phyloP scores from a whole-genome alignment of 2,797 vertebrate species.

The Neoniphon sammara region DNA sequence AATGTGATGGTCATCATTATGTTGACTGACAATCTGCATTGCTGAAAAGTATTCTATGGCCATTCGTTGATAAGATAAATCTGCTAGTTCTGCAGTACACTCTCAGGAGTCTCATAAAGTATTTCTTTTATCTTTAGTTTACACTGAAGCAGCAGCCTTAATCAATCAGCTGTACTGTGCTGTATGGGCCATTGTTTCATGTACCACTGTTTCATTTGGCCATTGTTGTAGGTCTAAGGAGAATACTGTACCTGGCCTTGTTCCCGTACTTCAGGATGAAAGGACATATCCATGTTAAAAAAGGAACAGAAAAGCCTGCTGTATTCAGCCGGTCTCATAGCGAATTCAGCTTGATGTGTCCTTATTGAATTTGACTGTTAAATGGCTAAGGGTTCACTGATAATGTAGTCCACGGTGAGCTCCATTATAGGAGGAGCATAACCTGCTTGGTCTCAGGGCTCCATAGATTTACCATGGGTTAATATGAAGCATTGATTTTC shows the following conservation, averaged over 20 bases:
- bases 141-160: constrained; percentile 54
- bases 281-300: constrained; percentile 1
- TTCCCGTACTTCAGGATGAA: constrained; percentile 12
- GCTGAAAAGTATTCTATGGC: constrained; percentile 29
- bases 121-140: constrained; percentile 36
- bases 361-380: constrained; percentile 32
- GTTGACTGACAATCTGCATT: constrained; percentile 38
- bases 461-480: constrained; percentile 55
- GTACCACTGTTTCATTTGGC: constrained; percentile 9
- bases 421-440: constrained; percentile 25
- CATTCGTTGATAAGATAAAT: constrained; percentile 54
- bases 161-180: constrained; percentile 55
- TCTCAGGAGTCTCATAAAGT: constrained; percentile 26
- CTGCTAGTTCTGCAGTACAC: constrained; percentile 9
- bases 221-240: constrained; percentile 28
- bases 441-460: constrained; percentile 43
- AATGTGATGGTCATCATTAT: constrained; percentile 17
- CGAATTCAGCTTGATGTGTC: constrained; percentile 32
- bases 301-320: constrained; percentile 25
- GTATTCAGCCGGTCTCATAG: constrained; percentile 4
- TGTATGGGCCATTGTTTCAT: constrained; percentile 40
- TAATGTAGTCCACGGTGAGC: constrained; percentile 29
- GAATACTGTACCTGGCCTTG: constrained; percentile 13
- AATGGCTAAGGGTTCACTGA: constrained; percentile 19
- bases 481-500: constrained; percentile 73